Conservation (phyloP, 2,113 vertebrate species). For the Heterotis niloticus region DNA sequence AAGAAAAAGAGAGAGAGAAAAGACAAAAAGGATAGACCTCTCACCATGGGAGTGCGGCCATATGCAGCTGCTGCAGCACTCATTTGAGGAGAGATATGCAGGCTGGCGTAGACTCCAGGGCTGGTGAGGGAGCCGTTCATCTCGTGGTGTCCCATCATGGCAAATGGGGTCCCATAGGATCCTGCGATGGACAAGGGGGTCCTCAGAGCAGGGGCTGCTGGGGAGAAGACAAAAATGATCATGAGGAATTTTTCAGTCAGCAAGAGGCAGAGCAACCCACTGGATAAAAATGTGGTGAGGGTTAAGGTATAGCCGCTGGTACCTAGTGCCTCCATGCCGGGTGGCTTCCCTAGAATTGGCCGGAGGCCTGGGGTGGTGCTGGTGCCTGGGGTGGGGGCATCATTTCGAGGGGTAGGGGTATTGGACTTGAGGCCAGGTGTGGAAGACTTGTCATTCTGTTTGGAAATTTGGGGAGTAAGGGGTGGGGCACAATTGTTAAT, state of each 20-base stretch:
- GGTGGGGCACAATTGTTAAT: background rate
- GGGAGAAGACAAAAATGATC: background rate
- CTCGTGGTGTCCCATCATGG: conserved; percentile 94
- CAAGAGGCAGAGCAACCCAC: background rate
- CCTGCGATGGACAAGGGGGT: conserved; percentile 82
- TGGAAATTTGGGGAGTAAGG: conserved; percentile 23
- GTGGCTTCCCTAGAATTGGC: conserved; percentile 83
- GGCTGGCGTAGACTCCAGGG: conserved; percentile 79
- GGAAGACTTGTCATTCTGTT: conserved; percentile 92
- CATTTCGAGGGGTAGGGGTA: conserved; percentile 87
- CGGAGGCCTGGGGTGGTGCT: conserved; percentile 90
- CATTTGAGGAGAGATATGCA: conserved; percentile 91
- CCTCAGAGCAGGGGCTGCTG: conserved; percentile 77
- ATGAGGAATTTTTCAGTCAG: background rate
- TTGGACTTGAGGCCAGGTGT: conserved; percentile 93
- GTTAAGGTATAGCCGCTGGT: conserved; percentile 56
- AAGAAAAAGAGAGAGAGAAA: background rate
- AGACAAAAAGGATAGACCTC: conserved; percentile 41
- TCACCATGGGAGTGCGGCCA: conserved; percentile 87
- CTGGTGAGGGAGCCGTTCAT: conserved; percentile 91
- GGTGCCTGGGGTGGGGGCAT: conserved; percentile 90
- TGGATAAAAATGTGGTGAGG: background rate
- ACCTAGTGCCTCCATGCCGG: conserved; percentile 83
- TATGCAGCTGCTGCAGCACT: conserved; percentile 81
- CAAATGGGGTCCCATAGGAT: conserved; percentile 83